A percentile compares a stretch with the other conserved stretches of the same genome.
Evolutionary conservation across 1,140 invertebrate genomes (phyloP).

Genomic region (Pygmarrhopalites habei): DNA sequence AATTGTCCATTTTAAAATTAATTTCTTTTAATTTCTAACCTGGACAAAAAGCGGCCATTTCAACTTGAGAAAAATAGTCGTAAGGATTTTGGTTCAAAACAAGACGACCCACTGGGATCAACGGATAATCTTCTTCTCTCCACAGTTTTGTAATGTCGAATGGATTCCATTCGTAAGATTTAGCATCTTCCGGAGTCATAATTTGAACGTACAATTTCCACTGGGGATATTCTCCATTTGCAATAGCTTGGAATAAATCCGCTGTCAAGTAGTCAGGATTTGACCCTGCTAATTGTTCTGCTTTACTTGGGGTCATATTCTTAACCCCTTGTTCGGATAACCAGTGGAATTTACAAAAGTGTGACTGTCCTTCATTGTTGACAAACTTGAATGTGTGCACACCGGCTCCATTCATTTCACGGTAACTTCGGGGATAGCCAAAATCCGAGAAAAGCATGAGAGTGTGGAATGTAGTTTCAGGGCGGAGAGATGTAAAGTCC

Average conservation of each 20-base stretch:
- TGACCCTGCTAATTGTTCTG: constrained; percentile 46
- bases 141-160: constrained; percentile 42
- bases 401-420: constrained; percentile 52
- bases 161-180: constrained; percentile 46
- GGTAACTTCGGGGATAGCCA: constrained; percentile 51
- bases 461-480: constrained; percentile 50
- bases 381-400: constrained; percentile 54
- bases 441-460: constrained; percentile 51
- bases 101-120: constrained; percentile 52
- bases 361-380: constrained; percentile 45
- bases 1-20: too few species aligned
- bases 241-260: constrained; percentile 69
- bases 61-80: constrained; percentile 52
- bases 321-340: constrained; percentile 55
- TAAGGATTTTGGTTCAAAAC: constrained; percentile 49
- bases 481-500: constrained; percentile 51
- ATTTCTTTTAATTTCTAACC: too few species aligned
- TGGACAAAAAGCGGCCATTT: too few species aligned
- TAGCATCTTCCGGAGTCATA: constrained; percentile 65
- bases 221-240: constrained; percentile 57
- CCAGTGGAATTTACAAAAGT: constrained; percentile 52
- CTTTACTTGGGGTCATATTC: constrained; percentile 47
- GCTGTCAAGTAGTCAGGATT: constrained; percentile 63
- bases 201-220: constrained; percentile 58
- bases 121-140: constrained; percentile 51